phyloP scores from a whole-genome alignment of 2,888 invertebrate species.

The Mythimna impura region DNA sequence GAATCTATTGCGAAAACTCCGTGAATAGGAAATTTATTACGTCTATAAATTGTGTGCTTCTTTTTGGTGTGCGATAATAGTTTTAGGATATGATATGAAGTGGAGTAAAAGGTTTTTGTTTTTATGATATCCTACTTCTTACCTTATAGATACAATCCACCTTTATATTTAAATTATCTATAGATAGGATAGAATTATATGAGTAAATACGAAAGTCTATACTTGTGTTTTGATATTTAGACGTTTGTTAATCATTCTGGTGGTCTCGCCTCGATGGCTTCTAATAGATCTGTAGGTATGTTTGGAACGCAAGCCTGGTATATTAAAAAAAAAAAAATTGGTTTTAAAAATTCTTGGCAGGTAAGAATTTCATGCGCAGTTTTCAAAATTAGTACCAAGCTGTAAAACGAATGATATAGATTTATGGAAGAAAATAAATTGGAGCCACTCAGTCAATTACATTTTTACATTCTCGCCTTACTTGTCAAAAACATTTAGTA shows the following conservation, averaged over 20 bases:
- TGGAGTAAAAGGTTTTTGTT: neutral
- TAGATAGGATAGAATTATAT: too few relatives aligned
- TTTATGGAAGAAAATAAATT: neutral
- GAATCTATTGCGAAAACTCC: slow-evolving; percentile 60
- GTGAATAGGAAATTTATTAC: slow-evolving; percentile 62
- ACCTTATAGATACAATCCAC: neutral
- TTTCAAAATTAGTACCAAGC: neutral
- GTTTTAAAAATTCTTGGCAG: neutral
- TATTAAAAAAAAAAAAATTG: too few relatives aligned
- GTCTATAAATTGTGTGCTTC: slow-evolving; percentile 46
- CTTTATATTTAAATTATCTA: neutral
- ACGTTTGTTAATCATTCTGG: too few relatives aligned
- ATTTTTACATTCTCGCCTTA: neutral
- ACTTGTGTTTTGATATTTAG: too few relatives aligned
- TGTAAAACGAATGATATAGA: too few relatives aligned
- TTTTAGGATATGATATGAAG: slow-evolving; percentile 15
- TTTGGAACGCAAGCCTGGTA: too few relatives aligned
- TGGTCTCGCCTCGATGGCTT: too few relatives aligned
- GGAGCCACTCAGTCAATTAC: neutral
- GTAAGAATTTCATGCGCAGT: neutral
- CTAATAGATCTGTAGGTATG: too few relatives aligned
- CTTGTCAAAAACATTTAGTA: slow-evolving; percentile 16
- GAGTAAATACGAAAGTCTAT: too few relatives aligned
- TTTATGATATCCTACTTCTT: neutral
- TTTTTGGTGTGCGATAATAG: slow-evolving; percentile 28